Conservation (phyloP, 2,888 invertebrate species). For the Tiphia femorata region DNA sequence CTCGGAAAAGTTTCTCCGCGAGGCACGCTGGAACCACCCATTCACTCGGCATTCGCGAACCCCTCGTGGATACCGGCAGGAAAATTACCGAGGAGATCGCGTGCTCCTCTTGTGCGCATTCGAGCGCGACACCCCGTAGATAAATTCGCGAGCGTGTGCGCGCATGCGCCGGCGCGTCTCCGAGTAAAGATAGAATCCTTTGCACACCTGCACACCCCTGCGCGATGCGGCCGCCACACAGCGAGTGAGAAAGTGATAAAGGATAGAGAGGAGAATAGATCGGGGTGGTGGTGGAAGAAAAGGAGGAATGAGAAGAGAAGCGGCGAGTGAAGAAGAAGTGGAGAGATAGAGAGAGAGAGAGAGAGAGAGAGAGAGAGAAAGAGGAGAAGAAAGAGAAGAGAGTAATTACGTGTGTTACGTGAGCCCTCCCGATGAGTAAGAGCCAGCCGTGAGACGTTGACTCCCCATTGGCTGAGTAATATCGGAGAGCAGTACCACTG, state of each 20-base stretch:
- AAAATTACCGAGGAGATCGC: too few relatives aligned
- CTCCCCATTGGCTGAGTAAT: too few relatives aligned
- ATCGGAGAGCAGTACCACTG: too few relatives aligned
- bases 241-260: slow-evolving; percentile 11
- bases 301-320: background rate
- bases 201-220: slow-evolving; percentile 39
- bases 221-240: slow-evolving; percentile 7
- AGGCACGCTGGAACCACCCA: too few relatives aligned
- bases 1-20: too few relatives aligned
- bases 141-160: slow-evolving; percentile 18
- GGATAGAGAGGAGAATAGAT: slow-evolving; percentile 7
- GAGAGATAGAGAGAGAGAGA: background rate
- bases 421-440: slow-evolving; percentile 9
- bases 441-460: too few relatives aligned
- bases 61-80: too few relatives aligned
- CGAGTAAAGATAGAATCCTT: slow-evolving; percentile 41
- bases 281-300: too few relatives aligned
- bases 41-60: too few relatives aligned
- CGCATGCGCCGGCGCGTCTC: slow-evolving; percentile 1
- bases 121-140: slow-evolving; percentile 23
- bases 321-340: background rate
- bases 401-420: slow-evolving; percentile 31
- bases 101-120: too few relatives aligned
- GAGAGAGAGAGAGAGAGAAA: slow-evolving; percentile 4
- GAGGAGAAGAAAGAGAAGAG: background rate